Evolutionary conservation across 2,888 invertebrate genomes (phyloP).

Genomic region (Eumerus sabulonum): DNA sequence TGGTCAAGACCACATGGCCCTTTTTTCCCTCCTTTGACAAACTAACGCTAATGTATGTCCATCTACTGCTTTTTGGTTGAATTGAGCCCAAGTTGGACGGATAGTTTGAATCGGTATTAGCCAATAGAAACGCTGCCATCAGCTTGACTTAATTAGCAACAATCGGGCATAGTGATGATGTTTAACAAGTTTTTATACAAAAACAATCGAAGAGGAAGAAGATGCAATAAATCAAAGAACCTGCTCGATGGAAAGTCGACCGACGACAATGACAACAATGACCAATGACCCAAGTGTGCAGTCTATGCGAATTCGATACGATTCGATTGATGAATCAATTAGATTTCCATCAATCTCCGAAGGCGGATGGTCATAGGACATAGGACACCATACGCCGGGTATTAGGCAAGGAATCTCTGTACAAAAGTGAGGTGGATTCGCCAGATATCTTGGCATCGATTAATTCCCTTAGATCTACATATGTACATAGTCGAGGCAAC

Average conservation of each 20-base stretch:
- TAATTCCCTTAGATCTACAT: conserved; percentile 24
- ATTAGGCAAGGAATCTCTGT: too few species aligned
- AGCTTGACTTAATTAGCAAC: conserved; percentile 23
- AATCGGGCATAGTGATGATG: conserved; percentile 38
- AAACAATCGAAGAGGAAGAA: conserved; percentile 22
- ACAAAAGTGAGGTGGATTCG: conserved; percentile 60
- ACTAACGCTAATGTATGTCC: too few species aligned
- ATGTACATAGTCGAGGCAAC: neutral
- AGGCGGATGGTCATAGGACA: too few species aligned
- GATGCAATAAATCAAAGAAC: conserved; percentile 53
- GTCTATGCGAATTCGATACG: neutral
- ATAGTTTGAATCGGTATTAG: too few species aligned
- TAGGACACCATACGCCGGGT: too few species aligned
- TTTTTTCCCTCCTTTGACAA: too few species aligned
- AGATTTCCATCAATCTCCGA: conserved; percentile 67
- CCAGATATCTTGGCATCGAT: conserved; percentile 53
- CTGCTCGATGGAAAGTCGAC: neutral
- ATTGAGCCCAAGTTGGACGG: too few species aligned
- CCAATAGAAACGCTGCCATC: too few species aligned
- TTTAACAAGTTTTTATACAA: conserved; percentile 27
- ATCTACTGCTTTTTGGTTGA: too few species aligned
- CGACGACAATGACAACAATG: conserved; percentile 44
- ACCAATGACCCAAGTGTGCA: conserved; percentile 26
- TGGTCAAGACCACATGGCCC: too few species aligned
- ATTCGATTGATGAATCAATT: conserved; percentile 49